phyloP scores from a whole-genome alignment of 2,797 vertebrate species.

The Myotis planiceps region DNA sequence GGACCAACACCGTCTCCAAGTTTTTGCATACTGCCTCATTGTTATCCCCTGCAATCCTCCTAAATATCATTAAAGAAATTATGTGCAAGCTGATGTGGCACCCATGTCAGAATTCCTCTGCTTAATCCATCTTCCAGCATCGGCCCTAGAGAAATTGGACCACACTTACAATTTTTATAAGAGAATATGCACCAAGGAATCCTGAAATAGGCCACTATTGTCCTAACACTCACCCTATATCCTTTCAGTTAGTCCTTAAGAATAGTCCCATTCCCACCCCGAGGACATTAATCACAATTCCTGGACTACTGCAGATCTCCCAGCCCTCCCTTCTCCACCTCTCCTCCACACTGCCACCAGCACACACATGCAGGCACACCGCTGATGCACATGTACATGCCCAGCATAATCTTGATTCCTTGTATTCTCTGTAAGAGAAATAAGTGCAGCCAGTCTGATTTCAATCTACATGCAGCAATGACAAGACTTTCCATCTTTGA shows the following conservation, averaged over 20 bases:
- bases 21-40: background rate
- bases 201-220: background rate
- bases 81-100: background rate
- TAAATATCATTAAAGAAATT: background rate
- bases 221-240: background rate
- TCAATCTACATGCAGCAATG: background rate
- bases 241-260: background rate
- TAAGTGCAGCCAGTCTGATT: background rate
- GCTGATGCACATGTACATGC: accelerated
- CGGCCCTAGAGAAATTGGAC: background rate
- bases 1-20: background rate
- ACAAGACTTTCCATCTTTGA: background rate
- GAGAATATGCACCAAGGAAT: background rate
- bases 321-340: background rate
- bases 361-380: background rate
- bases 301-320: background rate
- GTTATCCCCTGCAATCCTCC: background rate
- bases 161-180: background rate
- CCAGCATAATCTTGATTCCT: background rate
- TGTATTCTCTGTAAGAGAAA: background rate
- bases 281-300: background rate
- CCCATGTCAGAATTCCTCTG: background rate
- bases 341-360: accelerated
- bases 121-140: background rate
- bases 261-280: background rate